A percentile compares a stretch with the other conserved stretches of the same genome.
These are phyloP conservation scores for Leptodactylus fallax DNA, from an alignment of 2,797 vertebrate genomes.

Conservation along the genomic window DNA sequence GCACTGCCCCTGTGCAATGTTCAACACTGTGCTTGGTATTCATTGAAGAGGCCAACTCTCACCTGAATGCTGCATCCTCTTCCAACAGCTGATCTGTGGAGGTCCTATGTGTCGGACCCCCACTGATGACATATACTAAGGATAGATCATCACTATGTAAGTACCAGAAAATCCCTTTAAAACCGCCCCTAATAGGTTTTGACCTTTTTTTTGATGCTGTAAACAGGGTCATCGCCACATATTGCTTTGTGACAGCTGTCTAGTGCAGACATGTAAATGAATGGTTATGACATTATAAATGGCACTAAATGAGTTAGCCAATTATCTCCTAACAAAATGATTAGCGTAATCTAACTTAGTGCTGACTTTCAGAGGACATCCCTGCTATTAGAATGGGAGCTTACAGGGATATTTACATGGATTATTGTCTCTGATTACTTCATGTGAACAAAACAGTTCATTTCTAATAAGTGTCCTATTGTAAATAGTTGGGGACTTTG, in stretches of 20 bases:
- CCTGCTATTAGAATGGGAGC: background rate
- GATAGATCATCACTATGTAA: no score
- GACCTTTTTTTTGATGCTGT: background rate
- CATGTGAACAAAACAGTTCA: slow-evolving; percentile 7
- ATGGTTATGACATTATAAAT: background rate
- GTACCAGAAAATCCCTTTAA: no score
- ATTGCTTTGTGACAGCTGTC: background rate
- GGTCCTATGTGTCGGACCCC: no score
- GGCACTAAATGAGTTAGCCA: background rate
- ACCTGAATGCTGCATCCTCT: no score
- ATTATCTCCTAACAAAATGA: background rate
- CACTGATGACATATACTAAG: no score
- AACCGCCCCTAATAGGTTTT: no score
- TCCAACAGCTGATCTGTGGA: no score
- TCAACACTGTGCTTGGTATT: no score
- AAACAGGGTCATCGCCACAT: background rate
- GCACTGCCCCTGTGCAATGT: no score
- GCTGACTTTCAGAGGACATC: slow-evolving; percentile 11
- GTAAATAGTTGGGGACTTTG: slow-evolving; percentile 32
- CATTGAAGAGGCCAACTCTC: no score
- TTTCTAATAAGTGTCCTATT: slow-evolving; percentile 26
- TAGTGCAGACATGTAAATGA: background rate
- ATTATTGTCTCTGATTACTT: slow-evolving; percentile 30
- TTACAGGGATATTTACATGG: slow-evolving; percentile 6
- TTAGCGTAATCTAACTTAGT: slow-evolving; percentile 9